These are phyloP conservation scores for Fregata magnificens DNA, from an alignment of 2,113 vertebrate genomes.

Conservation along the genomic window DNA sequence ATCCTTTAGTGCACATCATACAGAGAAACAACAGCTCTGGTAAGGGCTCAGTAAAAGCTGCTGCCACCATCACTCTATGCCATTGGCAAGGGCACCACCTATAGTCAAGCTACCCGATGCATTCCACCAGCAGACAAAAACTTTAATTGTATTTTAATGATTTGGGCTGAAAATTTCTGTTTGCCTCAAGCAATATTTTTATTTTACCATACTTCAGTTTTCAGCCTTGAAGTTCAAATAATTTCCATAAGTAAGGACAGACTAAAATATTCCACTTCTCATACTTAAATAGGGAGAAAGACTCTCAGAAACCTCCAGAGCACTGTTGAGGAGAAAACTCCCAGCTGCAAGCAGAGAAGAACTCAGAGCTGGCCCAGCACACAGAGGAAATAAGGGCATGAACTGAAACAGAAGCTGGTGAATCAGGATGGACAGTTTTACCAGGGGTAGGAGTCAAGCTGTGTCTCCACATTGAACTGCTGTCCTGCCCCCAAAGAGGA, in stretches of 20 bases:
- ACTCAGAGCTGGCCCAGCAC: neutral
- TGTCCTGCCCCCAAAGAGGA: neutral
- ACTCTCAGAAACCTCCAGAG: neutral
- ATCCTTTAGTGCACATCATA: neutral
- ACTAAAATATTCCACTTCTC: neutral
- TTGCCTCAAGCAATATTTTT: neutral
- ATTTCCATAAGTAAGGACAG: neutral
- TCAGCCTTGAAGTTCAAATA: neutral
- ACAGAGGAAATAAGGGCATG: neutral
- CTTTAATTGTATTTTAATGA: neutral
- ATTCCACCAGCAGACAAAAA: neutral
- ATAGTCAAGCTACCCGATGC: neutral
- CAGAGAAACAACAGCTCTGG: neutral
- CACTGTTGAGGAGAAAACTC: neutral
- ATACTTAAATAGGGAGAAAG: neutral
- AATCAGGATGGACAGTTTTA: neutral
- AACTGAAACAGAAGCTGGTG: neutral
- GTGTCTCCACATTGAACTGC: neutral
- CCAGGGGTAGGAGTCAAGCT: neutral
- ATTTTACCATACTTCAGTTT: neutral
- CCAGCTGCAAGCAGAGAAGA: neutral
- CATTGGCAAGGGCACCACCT: conserved; percentile 58
- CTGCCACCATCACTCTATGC: neutral
- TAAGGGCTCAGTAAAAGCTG: neutral
- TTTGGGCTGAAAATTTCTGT: neutral